Conservation (phyloP, 2,113 vertebrate species). For the Cyanocitta stelleri region DNA sequence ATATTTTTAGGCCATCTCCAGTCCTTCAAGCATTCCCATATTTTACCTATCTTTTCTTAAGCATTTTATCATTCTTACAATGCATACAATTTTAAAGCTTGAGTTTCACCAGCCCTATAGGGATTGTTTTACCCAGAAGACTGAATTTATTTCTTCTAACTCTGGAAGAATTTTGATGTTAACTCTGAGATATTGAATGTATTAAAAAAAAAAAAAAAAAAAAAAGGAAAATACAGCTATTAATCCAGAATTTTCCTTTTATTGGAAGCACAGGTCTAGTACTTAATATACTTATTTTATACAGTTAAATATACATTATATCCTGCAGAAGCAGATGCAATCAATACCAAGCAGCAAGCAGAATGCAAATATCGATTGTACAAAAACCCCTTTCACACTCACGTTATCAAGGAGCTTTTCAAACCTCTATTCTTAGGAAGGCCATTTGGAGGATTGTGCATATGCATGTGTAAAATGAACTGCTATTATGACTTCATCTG, state of each 20-base stretch:
- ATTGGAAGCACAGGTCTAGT: not conserved
- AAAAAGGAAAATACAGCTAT: not conserved
- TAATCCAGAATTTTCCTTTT: not conserved
- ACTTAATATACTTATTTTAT: not conserved
- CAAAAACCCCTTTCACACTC: not conserved
- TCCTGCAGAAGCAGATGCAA: not conserved
- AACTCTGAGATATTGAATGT: not conserved
- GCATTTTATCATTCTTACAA: not conserved
- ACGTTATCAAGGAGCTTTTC: not conserved
- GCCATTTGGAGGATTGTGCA: not conserved
- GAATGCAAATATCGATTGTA: not conserved
- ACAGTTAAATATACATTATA: not conserved
- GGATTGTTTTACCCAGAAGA: not conserved
- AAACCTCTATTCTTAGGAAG: not conserved
- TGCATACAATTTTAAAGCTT: not conserved
- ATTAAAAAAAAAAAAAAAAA: not conserved
- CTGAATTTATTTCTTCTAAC: not conserved
- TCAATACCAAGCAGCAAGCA: slow-evolving; percentile 3
- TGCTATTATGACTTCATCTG: not conserved
- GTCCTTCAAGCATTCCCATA: not conserved
- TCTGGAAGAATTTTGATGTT: not conserved
- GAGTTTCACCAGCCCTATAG: not conserved
- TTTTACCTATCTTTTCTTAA: not conserved
- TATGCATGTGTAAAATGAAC: not conserved
- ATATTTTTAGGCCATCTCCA: not conserved